These are phyloP conservation scores for Pristionchus pacificus DNA, from an alignment of 1,140 invertebrate genomes.

Conservation along the genomic window DNA sequence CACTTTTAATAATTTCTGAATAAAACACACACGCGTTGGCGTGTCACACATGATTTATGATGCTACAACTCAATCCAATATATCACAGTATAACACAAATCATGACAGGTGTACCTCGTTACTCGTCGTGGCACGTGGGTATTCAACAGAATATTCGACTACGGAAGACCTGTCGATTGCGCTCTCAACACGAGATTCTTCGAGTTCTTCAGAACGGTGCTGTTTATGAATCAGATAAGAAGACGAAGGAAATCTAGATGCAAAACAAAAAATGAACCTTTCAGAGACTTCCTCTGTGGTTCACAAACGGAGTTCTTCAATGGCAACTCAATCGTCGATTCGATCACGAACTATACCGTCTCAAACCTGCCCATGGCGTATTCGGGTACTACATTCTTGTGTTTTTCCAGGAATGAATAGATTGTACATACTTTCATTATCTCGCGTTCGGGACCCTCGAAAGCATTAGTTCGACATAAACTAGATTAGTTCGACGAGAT, in stretches of 20 bases:
- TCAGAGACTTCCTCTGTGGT: constrained; percentile 29
- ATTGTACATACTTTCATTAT: neutral
- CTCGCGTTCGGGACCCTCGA: too few species aligned
- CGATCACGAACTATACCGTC: constrained; percentile 60
- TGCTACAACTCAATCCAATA: too few species aligned
- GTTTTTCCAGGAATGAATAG: constrained; percentile 23
- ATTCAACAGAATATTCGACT: constrained; percentile 57
- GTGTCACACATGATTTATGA: neutral
- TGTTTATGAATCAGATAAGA: neutral
- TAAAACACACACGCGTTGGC: neutral
- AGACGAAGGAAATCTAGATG: neutral
- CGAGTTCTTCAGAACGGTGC: neutral
- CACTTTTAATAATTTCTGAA: constrained; percentile 1
- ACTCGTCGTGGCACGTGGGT: constrained; percentile 62
- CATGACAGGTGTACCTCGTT: constrained; percentile 60
- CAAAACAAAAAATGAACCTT: constrained; percentile 30
- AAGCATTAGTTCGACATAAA: constrained; percentile 47
- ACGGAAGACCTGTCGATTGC: constrained; percentile 57
- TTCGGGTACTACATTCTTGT: constrained; percentile 52
- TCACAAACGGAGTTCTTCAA: constrained; percentile 55
- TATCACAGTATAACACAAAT: too few species aligned
- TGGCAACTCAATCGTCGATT: constrained; percentile 56
- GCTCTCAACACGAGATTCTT: constrained; percentile 18
- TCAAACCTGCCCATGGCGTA: constrained; percentile 60
- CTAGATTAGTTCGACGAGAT: neutral